Evolutionary conservation across 2,888 invertebrate species (phyloP).

Genomic region (Lithophane ornitopus): DNA sequence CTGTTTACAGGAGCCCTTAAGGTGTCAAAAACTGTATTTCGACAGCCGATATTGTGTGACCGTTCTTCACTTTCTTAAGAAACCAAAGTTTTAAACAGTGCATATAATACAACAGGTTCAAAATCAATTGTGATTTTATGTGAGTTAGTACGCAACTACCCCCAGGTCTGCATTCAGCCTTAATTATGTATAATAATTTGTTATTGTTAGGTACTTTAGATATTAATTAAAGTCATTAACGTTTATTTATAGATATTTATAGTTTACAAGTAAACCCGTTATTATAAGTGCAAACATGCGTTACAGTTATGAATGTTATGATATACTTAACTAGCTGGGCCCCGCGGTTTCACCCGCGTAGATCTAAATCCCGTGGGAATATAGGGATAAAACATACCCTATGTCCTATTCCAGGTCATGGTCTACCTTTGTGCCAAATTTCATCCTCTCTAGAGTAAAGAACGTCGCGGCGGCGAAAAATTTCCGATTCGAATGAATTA

Average conservation of each 20-base stretch:
- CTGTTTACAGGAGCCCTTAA: not conserved
- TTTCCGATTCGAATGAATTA: too few species aligned
- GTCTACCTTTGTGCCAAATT: too few species aligned
- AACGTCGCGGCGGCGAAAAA: too few species aligned
- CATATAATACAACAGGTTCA: not conserved
- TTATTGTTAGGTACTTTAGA: not conserved
- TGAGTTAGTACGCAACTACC: too few species aligned
- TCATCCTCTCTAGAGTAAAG: too few species aligned
- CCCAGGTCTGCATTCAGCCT: not conserved
- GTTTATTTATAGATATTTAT: not conserved
- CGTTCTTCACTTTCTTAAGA: not conserved
- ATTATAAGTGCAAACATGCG: not conserved
- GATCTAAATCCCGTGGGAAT: too few species aligned
- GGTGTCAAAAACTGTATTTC: not conserved
- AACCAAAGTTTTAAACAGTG: not conserved
- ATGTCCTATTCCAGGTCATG: too few species aligned
- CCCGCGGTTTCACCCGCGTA: too few species aligned
- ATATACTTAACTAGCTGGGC: too few species aligned
- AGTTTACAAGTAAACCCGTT: not conserved
- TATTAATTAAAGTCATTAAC: slow-evolving; percentile 4
- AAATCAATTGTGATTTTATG: not conserved
- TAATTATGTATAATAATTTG: not conserved
- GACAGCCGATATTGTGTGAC: not conserved
- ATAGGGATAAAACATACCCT: too few species aligned
- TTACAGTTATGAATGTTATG: not conserved